Base-by-base conservation (phyloP, 2,797 vertebrate species). In the Enteromius mattozi region DNA sequence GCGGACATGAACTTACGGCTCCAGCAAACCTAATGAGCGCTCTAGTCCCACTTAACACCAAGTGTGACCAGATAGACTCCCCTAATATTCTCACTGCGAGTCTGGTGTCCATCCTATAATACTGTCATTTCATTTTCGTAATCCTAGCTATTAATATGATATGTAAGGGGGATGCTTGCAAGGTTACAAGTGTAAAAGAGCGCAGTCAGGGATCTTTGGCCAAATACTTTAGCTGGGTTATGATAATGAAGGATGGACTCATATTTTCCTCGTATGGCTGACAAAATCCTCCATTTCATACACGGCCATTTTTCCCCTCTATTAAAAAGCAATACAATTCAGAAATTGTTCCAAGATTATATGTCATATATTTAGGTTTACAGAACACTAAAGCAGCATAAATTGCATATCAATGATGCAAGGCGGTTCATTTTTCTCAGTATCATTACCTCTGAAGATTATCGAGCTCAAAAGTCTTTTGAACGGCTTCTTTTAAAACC, bases 61-160 rank as follows among this genome's bases (percentile, higher is more conserved):
- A 94, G 93, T 93, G 93, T 91, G 90, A 91, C 87, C 89, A 94
- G 94, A 95, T 94, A 94, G 88, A 91, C 87, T 79, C 24, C 71
- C 75, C 85, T 93, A 94, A 94, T 94, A 94, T 94, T 93, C 92
- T 86, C 91, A 89, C 91, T 91, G 92, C 91, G 91, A 92, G 91
- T 92, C 89, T 42, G 90, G 88, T 92, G 89, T 93, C 93, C 91
- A 89, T 92, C 92, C 91, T 86, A 91, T 93, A 94, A 94, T 94
- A 93, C 92, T 93, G 92, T 92, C 91, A 94, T 93, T 95, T 94
- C 88, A 89, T 80, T 90, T 93, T 86, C 91, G 92, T 95, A 95
- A 95, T 95, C 94, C 94, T 90, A 91, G 92, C 93, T 95, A 93
- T 95, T 95, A 95, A 93, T 89, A 75, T 87, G 89, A 94, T 92